Evolutionary conservation across 2,888 invertebrate genomes (phyloP), one percentile per base, ranked within the genome.

Genomic region (Pyrrhosoma nymphula): DNA sequence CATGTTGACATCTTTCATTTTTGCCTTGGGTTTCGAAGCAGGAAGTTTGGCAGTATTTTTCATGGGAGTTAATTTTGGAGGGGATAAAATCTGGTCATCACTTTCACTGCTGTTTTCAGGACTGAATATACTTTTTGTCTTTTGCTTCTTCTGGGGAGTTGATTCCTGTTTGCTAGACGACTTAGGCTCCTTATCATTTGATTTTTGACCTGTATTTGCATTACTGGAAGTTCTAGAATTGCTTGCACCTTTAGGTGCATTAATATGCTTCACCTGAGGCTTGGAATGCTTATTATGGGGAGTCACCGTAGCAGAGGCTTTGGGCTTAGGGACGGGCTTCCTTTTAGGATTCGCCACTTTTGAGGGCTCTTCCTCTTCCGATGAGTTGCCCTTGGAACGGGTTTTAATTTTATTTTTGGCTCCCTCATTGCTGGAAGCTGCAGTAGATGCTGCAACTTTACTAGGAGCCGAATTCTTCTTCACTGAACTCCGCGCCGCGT

Each of bases 51-150:
- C 96, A 95, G 96, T 96, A 88, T 96, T 96, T 96, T 97, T 97
- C 95, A 97, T 96, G 12, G 97, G 96, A 69, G 96, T 97, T 35
- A 97, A 95, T 96, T 97, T 97, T 3, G 97, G 96, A 35, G 97
- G 97, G 95, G 96, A 96, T 35, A 96, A 95, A 26, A 96, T 96
- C 35, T 96, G 95, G 88, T 96, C 96, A 95, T 97, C 97, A 96
- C 98, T 98, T 96, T 98, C 98, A n/a, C 98, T 98, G 96, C 98
- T 98, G 96, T 98, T 98, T 96, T 98, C 98, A 0, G 98, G 98
- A 95, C 98, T 98, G 96, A 98, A 98, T 96, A 98, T 98, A 96
- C 98, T 96, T 96, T 96, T 96, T 18, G 96, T 96, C 88, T 96
- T 95, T 26, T 90, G 95, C n/a, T 95, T 90, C 55, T 88, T 88